These are phyloP conservation scores for Sternarchorhynchus goeldii DNA, from an alignment of 2,797 vertebrate genomes.

Conservation along the genomic window DNA sequence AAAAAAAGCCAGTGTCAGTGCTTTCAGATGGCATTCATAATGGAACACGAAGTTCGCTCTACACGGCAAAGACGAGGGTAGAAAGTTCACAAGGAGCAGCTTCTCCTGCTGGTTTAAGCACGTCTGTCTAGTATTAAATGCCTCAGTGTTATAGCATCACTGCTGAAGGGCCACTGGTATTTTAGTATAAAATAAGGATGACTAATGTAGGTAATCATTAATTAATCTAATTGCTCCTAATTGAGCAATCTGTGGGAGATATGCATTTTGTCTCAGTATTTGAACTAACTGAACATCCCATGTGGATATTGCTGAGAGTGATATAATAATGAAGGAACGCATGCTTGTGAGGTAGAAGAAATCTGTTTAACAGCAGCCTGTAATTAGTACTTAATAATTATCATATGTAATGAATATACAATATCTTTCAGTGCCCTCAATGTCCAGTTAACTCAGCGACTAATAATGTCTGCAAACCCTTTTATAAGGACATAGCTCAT, in stretches of 20 bases:
- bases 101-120: not conserved
- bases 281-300: not conserved
- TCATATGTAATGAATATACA: not conserved
- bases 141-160: not conserved
- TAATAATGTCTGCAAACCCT: not conserved
- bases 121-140: not conserved
- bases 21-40: not conserved
- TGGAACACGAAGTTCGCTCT: constrained; percentile 20
- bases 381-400: not conserved
- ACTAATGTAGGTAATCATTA: too few relatives aligned
- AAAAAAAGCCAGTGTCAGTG: not conserved
- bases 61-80: not conserved
- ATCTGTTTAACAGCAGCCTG: not conserved
- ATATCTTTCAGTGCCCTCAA: not conserved
- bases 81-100: not conserved
- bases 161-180: too few relatives aligned
- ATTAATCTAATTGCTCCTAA: too few relatives aligned
- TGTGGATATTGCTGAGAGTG: not conserved
- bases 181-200: too few relatives aligned
- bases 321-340: not conserved
- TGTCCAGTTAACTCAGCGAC: not conserved
- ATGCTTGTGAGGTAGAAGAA: not conserved
- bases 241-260: not conserved
- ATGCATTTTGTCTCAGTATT: not conserved
- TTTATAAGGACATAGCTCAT: too few relatives aligned